Evolutionary conservation across 2,113 vertebrate species (phyloP), one percentile per base, ranked within the genome.

Genomic region (Kryptolebias marmoratus): DNA sequence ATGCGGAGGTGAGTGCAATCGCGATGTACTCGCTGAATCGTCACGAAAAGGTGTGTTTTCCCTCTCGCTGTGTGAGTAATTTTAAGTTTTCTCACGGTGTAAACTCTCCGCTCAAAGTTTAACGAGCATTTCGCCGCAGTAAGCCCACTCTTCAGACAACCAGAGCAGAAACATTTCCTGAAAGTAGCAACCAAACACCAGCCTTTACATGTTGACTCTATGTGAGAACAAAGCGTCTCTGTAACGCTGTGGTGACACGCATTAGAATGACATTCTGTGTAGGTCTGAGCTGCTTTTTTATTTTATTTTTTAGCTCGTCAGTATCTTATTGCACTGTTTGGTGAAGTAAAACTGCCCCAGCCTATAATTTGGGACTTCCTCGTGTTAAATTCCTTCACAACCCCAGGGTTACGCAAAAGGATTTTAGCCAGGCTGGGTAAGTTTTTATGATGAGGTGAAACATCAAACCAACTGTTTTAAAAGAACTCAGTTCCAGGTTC

Each of bases 1-100:
- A 84, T 85, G 84, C 15, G 0, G 22, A 75, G 82, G 89, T 88
- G 68, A 85, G 85, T 55, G 59, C 5, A 2, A 6, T 16, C 42
- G n/a, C 50, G 42, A 28, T 3, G 1, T 0, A 0, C 7, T 0
- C n/a, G 4, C 4, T 18, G 16, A n/a, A 16, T 27, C 62, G 2
- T 50, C 28, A 15, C 16, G 13, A 14, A 16, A 10, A 15, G 22
- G 9, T 27, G 32, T 22, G 7, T 47, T 16, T 30, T 42, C 15
- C 1, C 30, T 30, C 8, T 8, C 7, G 3, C 5, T 42, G 4
- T 5, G 39, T 10, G 10, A 42, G 10, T 10, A 42, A 9, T 42
- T 5, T 8, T 8, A 42, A 42, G 39, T 42, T 42, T 42, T 36
- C 1, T 10, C 10, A 42, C 39, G 39, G 9, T 42, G 1, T 42